These are phyloP conservation scores for Caenorhabditis becei DNA, from an alignment of 2,888 invertebrate genomes.

Conservation along the genomic window DNA sequence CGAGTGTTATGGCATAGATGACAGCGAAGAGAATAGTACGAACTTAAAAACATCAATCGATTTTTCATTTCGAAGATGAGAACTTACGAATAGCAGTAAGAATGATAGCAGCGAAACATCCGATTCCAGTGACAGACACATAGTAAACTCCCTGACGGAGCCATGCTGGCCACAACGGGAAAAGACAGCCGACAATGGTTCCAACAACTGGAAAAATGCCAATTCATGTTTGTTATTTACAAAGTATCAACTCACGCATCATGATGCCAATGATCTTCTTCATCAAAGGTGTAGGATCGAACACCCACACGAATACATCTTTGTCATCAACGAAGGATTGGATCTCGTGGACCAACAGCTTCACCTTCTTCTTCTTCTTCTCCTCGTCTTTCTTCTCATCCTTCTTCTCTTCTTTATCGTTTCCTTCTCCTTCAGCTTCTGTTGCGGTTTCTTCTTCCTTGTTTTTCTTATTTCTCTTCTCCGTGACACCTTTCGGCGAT, in stretches of 20 bases:
- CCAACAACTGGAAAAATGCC: slow-evolving; percentile 88
- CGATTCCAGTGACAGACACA: slow-evolving; percentile 94
- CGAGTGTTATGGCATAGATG: slow-evolving; percentile 91
- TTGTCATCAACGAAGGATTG: slow-evolving; percentile 91
- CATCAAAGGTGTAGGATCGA: slow-evolving; percentile 84
- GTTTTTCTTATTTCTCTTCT: slow-evolving; percentile 50
- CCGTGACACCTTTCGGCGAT: slow-evolving; percentile 78
- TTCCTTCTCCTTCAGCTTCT: slow-evolving; percentile 71
- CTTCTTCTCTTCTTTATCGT: slow-evolving; percentile 73
- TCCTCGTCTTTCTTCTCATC: slow-evolving; percentile 78
- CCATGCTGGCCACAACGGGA: slow-evolving; percentile 96
- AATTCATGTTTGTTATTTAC: not conserved
- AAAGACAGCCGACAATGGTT: slow-evolving; percentile 95
- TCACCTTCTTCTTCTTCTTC: slow-evolving; percentile 86
- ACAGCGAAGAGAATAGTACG: slow-evolving; percentile 93
- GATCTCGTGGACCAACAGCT: slow-evolving; percentile 96
- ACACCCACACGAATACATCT: slow-evolving; percentile 87
- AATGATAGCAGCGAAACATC: slow-evolving; percentile 94
- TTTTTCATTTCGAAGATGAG: too few relatives aligned
- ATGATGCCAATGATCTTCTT: slow-evolving; percentile 84
- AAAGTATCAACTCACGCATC: slow-evolving; percentile 77
- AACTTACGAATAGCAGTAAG: slow-evolving; percentile 88
- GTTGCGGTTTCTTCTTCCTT: slow-evolving; percentile 64
- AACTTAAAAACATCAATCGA: slow-evolving; percentile 83
- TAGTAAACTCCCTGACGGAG: slow-evolving; percentile 94